Conservation (phyloP, 1,140 invertebrate genomes). For the Psix sp. region DNA sequence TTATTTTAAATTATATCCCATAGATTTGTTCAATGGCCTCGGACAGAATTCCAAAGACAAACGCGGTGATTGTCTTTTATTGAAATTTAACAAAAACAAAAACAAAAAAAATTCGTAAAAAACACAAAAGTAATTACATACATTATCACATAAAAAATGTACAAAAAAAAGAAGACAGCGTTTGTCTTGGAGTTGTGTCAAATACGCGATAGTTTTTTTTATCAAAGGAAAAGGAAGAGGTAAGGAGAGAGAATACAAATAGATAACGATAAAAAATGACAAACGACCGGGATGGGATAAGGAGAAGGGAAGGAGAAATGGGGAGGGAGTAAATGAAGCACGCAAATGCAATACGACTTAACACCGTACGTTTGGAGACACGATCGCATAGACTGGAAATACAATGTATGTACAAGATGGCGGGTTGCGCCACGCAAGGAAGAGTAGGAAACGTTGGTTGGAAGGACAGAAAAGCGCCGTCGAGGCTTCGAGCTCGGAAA, state of each 20-base stretch:
- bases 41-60: conserved; percentile 46
- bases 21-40: conserved; percentile 37
- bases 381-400: conserved; percentile 48
- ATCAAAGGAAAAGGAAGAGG: conserved; percentile 1
- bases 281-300: background rate
- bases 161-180: conserved; percentile 7
- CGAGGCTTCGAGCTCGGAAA: conserved; percentile 19
- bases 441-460: conserved; percentile 46
- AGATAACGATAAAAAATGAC: background rate
- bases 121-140: conserved; percentile 1
- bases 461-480: conserved; percentile 44
- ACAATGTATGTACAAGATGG: conserved; percentile 62
- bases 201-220: conserved; percentile 11
- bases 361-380: conserved; percentile 35
- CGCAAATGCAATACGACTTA: conserved; percentile 43
- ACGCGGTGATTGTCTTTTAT: conserved; percentile 39
- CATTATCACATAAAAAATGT: background rate
- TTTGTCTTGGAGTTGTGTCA: conserved; percentile 45
- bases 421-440: conserved; percentile 25
- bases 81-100: conserved; percentile 3
- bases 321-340: no score
- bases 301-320: conserved; percentile 8
- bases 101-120: background rate
- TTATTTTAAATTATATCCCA: conserved; percentile 7
- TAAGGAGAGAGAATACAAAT: background rate